Percentiles rank a stretch among this genome's conserved stretches.
phyloP scores from a whole-genome alignment of 1,140 invertebrate genomes.

The Panagrolaimus sp. region DNA sequence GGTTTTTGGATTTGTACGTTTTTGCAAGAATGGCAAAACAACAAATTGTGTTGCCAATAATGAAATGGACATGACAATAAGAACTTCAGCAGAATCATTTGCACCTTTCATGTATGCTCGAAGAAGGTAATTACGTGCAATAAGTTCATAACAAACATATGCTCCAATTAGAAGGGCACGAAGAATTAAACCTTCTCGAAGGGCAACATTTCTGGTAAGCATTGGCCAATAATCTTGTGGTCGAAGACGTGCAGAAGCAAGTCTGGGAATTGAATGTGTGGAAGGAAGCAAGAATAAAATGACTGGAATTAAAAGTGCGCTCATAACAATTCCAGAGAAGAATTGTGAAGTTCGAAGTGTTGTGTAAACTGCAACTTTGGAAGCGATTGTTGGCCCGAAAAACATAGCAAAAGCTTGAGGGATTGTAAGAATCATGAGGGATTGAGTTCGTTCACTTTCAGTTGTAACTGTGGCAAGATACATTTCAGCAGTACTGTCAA shows the following conservation, averaged over 20 bases:
- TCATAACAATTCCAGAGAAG: slow-evolving; percentile 45
- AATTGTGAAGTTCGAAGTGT: slow-evolving; percentile 53
- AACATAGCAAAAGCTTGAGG: slow-evolving; percentile 41
- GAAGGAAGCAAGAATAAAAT: slow-evolving; percentile 53
- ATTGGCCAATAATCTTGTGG: slow-evolving; percentile 59
- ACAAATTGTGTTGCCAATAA: slow-evolving; percentile 52
- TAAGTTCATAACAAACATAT: slow-evolving; percentile 59
- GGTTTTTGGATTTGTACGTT: slow-evolving; percentile 40
- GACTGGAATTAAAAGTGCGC: slow-evolving; percentile 48
- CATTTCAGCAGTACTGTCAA: slow-evolving; percentile 58
- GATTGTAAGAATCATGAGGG: slow-evolving; percentile 55
- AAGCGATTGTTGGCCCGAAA: slow-evolving; percentile 35
- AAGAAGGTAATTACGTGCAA: slow-evolving; percentile 57
- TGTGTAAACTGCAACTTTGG: slow-evolving; percentile 55
- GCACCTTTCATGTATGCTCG: slow-evolving; percentile 57
- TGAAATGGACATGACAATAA: slow-evolving; percentile 54
- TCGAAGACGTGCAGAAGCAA: slow-evolving; percentile 51
- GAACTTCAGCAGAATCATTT: slow-evolving; percentile 53
- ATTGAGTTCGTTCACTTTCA: slow-evolving; percentile 54
- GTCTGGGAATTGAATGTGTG: slow-evolving; percentile 54
- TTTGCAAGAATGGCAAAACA: slow-evolving; percentile 51
- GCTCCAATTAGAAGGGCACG: slow-evolving; percentile 48
- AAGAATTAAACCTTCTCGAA: slow-evolving; percentile 54
- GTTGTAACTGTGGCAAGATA: slow-evolving; percentile 58
- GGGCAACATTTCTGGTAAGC: slow-evolving; percentile 51